A percentile compares a stretch with the other conserved stretches of the same genome.
Conservation (phyloP, 2,888 invertebrate species). For the Nineta flava region DNA sequence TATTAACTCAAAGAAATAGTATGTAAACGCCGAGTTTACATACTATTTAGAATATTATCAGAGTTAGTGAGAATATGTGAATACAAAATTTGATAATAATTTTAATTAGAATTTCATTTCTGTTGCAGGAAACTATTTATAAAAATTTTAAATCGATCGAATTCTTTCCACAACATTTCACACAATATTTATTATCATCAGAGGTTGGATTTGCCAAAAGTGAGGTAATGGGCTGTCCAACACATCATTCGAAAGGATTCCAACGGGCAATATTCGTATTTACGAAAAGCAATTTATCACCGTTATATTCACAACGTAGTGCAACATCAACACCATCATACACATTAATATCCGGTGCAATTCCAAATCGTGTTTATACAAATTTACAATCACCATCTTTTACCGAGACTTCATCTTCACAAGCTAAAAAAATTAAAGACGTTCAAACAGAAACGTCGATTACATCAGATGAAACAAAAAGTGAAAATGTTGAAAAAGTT, state of each 20-base stretch:
- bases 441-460: too few species aligned
- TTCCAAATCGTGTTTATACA: background rate
- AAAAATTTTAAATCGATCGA: conserved; percentile 73
- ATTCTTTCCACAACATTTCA: conserved; percentile 84
- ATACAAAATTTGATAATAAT: too few species aligned
- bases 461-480: too few species aligned
- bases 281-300: conserved; percentile 29
- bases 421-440: too few species aligned
- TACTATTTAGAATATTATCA: too few species aligned
- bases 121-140: conserved; percentile 63
- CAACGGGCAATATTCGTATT: conserved; percentile 58
- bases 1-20: too few species aligned
- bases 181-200: conserved; percentile 74
- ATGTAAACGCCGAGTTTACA: too few species aligned
- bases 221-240: conserved; percentile 63
- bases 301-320: conserved; percentile 22
- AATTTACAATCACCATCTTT: background rate
- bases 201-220: conserved; percentile 88
- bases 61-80: too few species aligned
- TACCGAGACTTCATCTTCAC: background rate
- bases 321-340: conserved; percentile 12
- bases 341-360: conserved; percentile 5
- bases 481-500: too few species aligned
- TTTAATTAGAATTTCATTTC: background rate
- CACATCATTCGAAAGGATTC: conserved; percentile 78